phyloP scores from a whole-genome alignment of 2,888 invertebrate genomes.

The Cheilosia grossa region DNA sequence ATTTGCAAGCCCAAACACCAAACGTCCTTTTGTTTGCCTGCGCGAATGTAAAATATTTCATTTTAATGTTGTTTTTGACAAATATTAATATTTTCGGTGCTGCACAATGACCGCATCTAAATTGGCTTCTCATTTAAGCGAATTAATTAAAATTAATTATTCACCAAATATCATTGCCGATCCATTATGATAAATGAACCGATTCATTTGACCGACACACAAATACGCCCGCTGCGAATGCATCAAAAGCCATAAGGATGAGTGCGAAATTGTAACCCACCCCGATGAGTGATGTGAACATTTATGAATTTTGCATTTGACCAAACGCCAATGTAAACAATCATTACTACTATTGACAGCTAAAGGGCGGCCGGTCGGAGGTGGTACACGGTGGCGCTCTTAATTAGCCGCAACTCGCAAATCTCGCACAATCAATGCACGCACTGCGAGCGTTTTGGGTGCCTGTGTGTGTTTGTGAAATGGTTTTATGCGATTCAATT shows the following conservation, averaged over 20 bases:
- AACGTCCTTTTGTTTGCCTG: background rate
- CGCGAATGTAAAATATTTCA: conserved; percentile 1
- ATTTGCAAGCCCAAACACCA: background rate
- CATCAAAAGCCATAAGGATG: conserved; percentile 11
- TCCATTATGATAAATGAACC: conserved; percentile 51
- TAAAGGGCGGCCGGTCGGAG: conserved; percentile 2
- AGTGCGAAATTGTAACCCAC: background rate
- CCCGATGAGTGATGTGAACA: conserved; percentile 20
- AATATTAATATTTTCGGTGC: conserved; percentile 35
- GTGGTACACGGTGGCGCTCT: conserved; percentile 6
- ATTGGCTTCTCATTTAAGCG: conserved; percentile 44
- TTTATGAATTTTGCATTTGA: conserved; percentile 60
- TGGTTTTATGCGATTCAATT: conserved; percentile 32
- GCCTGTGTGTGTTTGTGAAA: background rate
- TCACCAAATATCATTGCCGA: conserved; percentile 46
- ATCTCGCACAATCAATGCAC: conserved; percentile 41
- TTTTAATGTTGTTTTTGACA: conserved; percentile 25
- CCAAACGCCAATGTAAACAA: conserved; percentile 56
- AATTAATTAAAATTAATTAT: conserved; percentile 57
- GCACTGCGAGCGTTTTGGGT: too few species aligned
- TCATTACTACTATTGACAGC: conserved; percentile 65
- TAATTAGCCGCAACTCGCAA: conserved; percentile 43
- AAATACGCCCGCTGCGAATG: background rate
- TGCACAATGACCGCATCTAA: conserved; percentile 30
- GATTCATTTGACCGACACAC: conserved; percentile 41